A percentile compares a stretch with the other conserved stretches of the same genome.
Evolutionary conservation across 2,797 vertebrate species (phyloP).

Genomic region (Decapterus maruadsi): DNA sequence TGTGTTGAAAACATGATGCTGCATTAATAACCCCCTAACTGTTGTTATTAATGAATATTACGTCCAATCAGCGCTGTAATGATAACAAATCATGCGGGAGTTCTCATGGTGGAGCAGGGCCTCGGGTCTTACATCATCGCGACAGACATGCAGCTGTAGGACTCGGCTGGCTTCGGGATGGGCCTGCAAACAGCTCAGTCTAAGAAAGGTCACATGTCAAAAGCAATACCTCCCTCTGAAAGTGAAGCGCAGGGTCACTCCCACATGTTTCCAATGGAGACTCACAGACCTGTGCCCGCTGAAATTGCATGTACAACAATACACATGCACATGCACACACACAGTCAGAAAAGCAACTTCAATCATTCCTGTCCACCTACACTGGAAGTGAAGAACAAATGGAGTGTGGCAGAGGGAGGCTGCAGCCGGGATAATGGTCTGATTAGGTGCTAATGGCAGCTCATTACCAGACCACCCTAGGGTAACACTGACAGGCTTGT

Average conservation of each 20-base stretch:
- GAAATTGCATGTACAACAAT: neutral
- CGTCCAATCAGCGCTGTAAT: neutral
- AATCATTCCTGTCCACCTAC: conserved; percentile 54
- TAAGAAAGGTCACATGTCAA: conserved; percentile 72
- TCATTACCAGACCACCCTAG: conserved; percentile 63
- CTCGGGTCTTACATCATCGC: conserved; percentile 33
- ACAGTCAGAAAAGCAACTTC: conserved; percentile 7
- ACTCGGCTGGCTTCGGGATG: conserved; percentile 22
- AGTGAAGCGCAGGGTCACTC: conserved; percentile 39
- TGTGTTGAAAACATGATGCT: conserved; percentile 2
- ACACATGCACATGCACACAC: neutral
- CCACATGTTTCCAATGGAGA: conserved; percentile 30
- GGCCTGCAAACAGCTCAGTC: conserved; percentile 17
- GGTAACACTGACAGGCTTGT: conserved; percentile 38
- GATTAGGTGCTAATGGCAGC: conserved; percentile 70
- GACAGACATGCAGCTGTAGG: conserved; percentile 36
- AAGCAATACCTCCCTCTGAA: conserved; percentile 42
- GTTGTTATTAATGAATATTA: neutral
- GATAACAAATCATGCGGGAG: conserved; percentile 6
- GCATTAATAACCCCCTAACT: conserved; percentile 5
- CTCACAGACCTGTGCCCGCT: conserved; percentile 21
- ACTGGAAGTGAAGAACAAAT: conserved; percentile 50
- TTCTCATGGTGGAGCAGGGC: conserved; percentile 10
- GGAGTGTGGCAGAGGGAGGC: conserved; percentile 19
- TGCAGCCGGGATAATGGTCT: conserved; percentile 60